A percentile compares a stretch with the other conserved stretches of the same genome.
phyloP scores from a whole-genome alignment of 2,797 vertebrate genomes.

The Enteromius viviparus region DNA sequence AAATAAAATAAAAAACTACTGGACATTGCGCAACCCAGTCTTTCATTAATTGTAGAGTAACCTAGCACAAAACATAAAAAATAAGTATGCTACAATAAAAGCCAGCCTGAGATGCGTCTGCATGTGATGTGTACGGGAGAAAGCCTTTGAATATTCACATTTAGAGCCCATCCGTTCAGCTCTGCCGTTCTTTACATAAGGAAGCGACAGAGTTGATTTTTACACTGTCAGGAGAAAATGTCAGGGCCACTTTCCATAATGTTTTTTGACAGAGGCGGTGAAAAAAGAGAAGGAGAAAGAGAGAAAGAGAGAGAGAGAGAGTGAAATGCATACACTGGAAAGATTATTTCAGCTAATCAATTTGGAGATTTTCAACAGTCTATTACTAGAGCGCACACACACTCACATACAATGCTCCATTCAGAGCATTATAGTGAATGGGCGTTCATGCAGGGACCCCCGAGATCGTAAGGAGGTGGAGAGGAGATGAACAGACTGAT shows the following conservation, averaged over 20 bases:
- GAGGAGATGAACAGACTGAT: slow-evolving; percentile 62
- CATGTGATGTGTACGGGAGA: slow-evolving; percentile 32
- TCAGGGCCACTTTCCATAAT: slow-evolving; percentile 56
- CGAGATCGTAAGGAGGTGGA: slow-evolving; percentile 47
- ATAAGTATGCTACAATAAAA: slow-evolving; percentile 27
- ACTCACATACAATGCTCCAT: slow-evolving; percentile 51
- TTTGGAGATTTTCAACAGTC: slow-evolving; percentile 56
- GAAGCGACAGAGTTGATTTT: slow-evolving; percentile 53
- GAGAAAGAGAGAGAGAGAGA: slow-evolving; percentile 28
- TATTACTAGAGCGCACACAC: slow-evolving; percentile 48
- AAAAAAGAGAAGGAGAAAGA: slow-evolving; percentile 38
- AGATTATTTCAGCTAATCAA: slow-evolving; percentile 61
- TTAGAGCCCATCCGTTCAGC: slow-evolving; percentile 40
- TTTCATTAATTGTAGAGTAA: background rate
- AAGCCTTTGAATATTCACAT: slow-evolving; percentile 54
- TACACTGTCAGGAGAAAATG: slow-evolving; percentile 55
- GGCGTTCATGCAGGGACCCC: slow-evolving; percentile 39
- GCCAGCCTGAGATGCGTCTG: background rate
- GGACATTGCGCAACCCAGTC: no score
- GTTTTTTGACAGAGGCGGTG: slow-evolving; percentile 39
- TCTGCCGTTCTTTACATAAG: slow-evolving; percentile 38
- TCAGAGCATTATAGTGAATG: slow-evolving; percentile 38
- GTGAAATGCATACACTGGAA: slow-evolving; percentile 51
- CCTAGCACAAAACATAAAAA: background rate
- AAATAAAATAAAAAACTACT: no score